Evolutionary conservation across 2,888 invertebrate genomes (phyloP).

Genomic region (Imbricaverruca yamaguchii): DNA sequence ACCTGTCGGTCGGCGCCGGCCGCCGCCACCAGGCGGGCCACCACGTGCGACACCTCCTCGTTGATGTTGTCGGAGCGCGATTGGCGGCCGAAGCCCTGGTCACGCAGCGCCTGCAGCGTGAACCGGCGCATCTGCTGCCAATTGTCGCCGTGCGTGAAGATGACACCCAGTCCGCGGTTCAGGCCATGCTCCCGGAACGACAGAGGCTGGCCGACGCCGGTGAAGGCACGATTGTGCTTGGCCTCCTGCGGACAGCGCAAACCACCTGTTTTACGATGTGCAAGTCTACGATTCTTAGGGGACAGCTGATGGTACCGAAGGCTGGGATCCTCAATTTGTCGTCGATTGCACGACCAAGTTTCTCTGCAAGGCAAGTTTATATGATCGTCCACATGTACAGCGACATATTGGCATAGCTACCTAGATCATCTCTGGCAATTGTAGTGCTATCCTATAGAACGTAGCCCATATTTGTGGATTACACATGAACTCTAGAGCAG

Average conservation of each 20-base stretch:
- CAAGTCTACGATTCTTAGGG: too few relatives aligned
- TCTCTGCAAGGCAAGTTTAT: too few relatives aligned
- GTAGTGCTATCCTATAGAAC: too few relatives aligned
- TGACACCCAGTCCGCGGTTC: slow-evolving; percentile 45
- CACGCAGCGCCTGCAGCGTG: slow-evolving; percentile 63
- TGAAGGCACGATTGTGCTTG: background rate
- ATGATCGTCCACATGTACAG: too few relatives aligned
- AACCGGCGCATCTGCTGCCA: slow-evolving; percentile 72
- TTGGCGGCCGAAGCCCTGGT: slow-evolving; percentile 71
- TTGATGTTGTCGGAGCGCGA: slow-evolving; percentile 65
- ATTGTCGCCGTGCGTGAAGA: slow-evolving; percentile 62
- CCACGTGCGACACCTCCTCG: slow-evolving; percentile 54
- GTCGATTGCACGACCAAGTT: too few relatives aligned
- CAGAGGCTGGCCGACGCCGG: background rate
- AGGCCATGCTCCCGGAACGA: slow-evolving; percentile 2
- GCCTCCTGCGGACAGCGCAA: background rate
- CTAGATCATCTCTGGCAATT: too few relatives aligned
- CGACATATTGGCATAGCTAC: too few relatives aligned
- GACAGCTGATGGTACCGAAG: too few relatives aligned
- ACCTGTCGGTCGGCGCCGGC: background rate
- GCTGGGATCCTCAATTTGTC: too few relatives aligned
- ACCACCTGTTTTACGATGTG: too few relatives aligned
- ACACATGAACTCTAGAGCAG: too few relatives aligned
- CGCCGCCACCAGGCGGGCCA: slow-evolving; percentile 61
- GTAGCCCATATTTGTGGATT: too few relatives aligned